phyloP scores from a whole-genome alignment of 2,888 invertebrate species.

The Drosophila neoperkinsi region DNA sequence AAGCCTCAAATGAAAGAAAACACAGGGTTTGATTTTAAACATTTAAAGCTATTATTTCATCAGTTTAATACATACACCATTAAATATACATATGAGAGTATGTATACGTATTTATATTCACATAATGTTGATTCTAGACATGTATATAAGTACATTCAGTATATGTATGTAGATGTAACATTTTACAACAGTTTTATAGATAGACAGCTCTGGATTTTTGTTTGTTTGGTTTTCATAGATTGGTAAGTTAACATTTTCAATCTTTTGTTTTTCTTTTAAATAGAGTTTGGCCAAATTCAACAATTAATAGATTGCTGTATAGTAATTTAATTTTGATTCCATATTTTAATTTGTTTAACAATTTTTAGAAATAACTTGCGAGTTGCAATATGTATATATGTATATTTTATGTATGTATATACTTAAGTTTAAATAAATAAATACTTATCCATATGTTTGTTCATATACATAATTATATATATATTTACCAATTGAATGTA shows the following conservation, averaged over 20 bases:
- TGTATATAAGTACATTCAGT: slow-evolving; percentile 45
- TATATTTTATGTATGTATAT: slow-evolving; percentile 28
- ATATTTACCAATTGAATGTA: slow-evolving; percentile 48
- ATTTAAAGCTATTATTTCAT: slow-evolving; percentile 73
- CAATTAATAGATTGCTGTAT: slow-evolving; percentile 57
- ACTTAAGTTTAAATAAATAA: slow-evolving; percentile 36
- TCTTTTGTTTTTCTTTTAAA: slow-evolving; percentile 9
- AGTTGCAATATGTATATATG: slow-evolving; percentile 27
- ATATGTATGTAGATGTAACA: slow-evolving; percentile 53
- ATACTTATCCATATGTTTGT: slow-evolving; percentile 23
- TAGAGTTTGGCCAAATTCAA: slow-evolving; percentile 63
- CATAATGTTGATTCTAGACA: slow-evolving; percentile 47
- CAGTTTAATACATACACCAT: slow-evolving; percentile 62
- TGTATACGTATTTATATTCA: slow-evolving; percentile 34
- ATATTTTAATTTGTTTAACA: slow-evolving; percentile 31
- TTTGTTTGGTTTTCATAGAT: slow-evolving; percentile 28
- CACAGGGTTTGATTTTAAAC: slow-evolving; percentile 46
- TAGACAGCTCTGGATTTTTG: slow-evolving; percentile 59
- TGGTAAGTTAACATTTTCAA: slow-evolving; percentile 23
- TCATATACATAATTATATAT: slow-evolving; percentile 26
- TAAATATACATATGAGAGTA: slow-evolving; percentile 28
- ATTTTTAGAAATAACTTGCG: slow-evolving; percentile 44
- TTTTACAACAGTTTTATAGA: slow-evolving; percentile 67
- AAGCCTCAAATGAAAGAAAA: slow-evolving; percentile 1
- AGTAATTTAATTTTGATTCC: slow-evolving; percentile 29